Evolutionary conservation across 2,113 vertebrate species (phyloP).

Genomic region (Urocynchramus pylzowi): DNA sequence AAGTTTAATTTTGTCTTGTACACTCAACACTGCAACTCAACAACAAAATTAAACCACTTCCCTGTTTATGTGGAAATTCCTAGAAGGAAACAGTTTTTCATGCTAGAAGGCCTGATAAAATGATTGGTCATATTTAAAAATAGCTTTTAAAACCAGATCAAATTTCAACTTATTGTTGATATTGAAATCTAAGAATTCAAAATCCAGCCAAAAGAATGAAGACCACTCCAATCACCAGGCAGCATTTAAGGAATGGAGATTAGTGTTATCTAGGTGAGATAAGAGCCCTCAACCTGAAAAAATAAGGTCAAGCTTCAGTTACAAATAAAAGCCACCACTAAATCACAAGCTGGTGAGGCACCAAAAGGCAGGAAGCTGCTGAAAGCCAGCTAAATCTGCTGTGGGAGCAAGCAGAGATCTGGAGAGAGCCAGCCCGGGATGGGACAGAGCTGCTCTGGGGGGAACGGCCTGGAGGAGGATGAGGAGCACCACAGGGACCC

Average conservation of each 20-base stretch:
- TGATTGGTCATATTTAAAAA: background rate
- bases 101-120: background rate
- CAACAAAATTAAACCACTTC: slow-evolving; percentile 22
- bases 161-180: background rate
- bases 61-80: slow-evolving; percentile 14
- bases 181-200: background rate
- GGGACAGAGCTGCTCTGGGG: fast-evolving
- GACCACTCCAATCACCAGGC: background rate
- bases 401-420: background rate
- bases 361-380: background rate
- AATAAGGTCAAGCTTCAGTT: background rate
- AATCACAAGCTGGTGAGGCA: background rate
- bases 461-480: fast-evolving
- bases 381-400: background rate
- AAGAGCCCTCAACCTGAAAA: background rate
- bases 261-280: background rate
- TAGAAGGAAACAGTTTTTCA: background rate
- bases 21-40: background rate
- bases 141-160: background rate
- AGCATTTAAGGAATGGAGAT: background rate
- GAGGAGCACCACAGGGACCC: background rate
- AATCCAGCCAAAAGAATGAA: background rate
- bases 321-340: background rate
- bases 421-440: fast-evolving
- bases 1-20: slow-evolving; percentile 54